These are phyloP conservation scores for Drosophila kuntzei DNA, from an alignment of 2,888 invertebrate genomes.

Conservation along the genomic window DNA sequence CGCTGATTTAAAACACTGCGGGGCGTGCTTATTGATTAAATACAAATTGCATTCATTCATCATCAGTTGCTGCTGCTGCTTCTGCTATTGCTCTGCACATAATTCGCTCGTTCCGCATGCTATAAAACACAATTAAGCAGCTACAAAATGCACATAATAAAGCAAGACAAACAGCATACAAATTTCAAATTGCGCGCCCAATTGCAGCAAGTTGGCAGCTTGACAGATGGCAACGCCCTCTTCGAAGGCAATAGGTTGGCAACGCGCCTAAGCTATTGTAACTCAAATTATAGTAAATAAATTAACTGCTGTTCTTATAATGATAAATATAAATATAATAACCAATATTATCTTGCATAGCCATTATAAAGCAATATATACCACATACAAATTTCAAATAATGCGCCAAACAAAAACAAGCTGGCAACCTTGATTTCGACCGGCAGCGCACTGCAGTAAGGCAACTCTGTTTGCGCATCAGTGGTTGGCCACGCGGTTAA, in stretches of 20 bases:
- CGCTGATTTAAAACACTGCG: slow-evolving; percentile 80
- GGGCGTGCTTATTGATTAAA: slow-evolving; percentile 80
- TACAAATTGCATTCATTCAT: slow-evolving; percentile 80
- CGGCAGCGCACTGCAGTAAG: not conserved
- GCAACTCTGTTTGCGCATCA: not conserved
- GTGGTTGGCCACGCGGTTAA: not conserved
- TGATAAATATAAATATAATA: too few species aligned
- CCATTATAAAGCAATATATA: too few species aligned
- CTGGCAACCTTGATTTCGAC: slow-evolving; percentile 9
- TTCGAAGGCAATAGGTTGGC: not conserved
- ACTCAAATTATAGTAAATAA: not conserved
- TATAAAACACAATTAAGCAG: slow-evolving; percentile 55
- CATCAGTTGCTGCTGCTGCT: slow-evolving; percentile 49
- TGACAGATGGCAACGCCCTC: not conserved
- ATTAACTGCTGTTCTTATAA: too few species aligned
- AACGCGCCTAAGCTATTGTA: not conserved
- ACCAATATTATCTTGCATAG: too few species aligned
- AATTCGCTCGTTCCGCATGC: slow-evolving; percentile 31
- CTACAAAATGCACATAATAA: not conserved
- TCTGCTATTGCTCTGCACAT: slow-evolving; percentile 31
- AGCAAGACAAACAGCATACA: not conserved
- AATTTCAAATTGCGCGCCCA: slow-evolving; percentile 25
- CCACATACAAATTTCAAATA: not conserved
- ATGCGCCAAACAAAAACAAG: not conserved
- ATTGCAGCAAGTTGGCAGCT: slow-evolving; percentile 14